phyloP scores from a whole-genome alignment of 1,140 invertebrate genomes.

The Lepidostoma basale region DNA sequence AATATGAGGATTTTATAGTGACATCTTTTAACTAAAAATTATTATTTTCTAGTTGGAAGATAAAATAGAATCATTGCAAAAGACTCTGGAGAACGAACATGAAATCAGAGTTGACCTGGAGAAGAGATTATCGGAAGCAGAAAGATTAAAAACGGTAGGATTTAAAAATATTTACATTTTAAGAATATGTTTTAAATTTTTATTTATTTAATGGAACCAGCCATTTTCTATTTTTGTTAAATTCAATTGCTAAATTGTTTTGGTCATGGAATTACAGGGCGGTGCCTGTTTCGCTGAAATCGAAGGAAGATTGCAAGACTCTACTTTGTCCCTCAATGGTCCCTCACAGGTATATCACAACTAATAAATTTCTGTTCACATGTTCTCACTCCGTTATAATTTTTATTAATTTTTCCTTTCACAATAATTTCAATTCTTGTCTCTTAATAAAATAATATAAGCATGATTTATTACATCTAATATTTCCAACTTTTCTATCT shows the following conservation, averaged over 20 bases:
- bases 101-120: background rate
- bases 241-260: background rate
- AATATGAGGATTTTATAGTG: background rate
- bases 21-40: background rate
- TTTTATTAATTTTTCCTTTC: no score
- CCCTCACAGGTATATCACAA: slow-evolving; percentile 41
- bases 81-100: slow-evolving; percentile 22
- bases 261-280: slow-evolving; percentile 28
- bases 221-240: background rate
- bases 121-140: slow-evolving; percentile 2
- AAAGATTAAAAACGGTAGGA: slow-evolving; percentile 38
- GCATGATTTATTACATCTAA: no score
- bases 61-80: slow-evolving; percentile 34
- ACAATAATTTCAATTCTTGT: no score
- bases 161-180: background rate
- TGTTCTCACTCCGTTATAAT: no score
- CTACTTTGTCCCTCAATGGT: slow-evolving; percentile 37
- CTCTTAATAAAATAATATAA: no score
- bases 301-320: slow-evolving; percentile 33
- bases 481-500: no score
- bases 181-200: background rate
- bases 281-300: slow-evolving; percentile 33
- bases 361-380: no score
- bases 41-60: slow-evolving; percentile 39
- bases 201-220: background rate